Conservation (phyloP, 2,797 vertebrate species). For the Pangasius djambal region DNA sequence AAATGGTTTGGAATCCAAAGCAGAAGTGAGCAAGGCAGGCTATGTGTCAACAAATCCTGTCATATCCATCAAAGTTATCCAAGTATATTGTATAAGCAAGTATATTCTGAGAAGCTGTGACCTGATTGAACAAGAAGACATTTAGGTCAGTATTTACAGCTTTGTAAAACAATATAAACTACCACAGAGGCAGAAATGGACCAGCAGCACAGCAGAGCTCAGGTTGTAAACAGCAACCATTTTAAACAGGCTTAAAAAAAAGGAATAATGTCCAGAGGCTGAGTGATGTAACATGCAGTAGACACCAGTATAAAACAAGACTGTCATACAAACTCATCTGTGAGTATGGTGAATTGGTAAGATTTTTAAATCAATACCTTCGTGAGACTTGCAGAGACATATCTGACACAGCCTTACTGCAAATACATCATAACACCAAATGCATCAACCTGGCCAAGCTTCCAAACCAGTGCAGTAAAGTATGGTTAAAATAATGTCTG, state of each 20-base stretch:
- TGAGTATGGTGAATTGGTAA: conserved; percentile 2
- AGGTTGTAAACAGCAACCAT: neutral
- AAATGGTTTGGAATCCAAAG: conserved; percentile 3
- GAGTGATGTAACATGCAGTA: neutral
- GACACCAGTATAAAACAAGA: neutral
- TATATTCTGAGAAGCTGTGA: neutral
- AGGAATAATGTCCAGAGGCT: neutral
- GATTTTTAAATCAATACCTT: conserved; percentile 28
- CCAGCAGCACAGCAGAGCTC: neutral
- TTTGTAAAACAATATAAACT: neutral
- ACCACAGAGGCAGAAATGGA: neutral
- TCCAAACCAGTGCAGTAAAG: conserved; percentile 6
- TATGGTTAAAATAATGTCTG: neutral
- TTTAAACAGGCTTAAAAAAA: neutral
- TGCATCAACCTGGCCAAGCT: conserved; percentile 34
- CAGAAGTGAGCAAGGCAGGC: neutral
- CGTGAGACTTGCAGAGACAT: conserved; percentile 23
- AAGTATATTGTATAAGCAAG: too few species aligned
- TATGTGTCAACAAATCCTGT: neutral
- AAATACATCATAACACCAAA: conserved; percentile 30
- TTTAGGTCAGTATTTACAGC: neutral
- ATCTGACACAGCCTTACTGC: conserved; percentile 18
- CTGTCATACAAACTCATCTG: neutral
- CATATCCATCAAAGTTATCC: neutral
- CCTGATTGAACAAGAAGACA: neutral